phyloP scores from a whole-genome alignment of 2,888 invertebrate genomes.

The Cyclophora albipunctata region DNA sequence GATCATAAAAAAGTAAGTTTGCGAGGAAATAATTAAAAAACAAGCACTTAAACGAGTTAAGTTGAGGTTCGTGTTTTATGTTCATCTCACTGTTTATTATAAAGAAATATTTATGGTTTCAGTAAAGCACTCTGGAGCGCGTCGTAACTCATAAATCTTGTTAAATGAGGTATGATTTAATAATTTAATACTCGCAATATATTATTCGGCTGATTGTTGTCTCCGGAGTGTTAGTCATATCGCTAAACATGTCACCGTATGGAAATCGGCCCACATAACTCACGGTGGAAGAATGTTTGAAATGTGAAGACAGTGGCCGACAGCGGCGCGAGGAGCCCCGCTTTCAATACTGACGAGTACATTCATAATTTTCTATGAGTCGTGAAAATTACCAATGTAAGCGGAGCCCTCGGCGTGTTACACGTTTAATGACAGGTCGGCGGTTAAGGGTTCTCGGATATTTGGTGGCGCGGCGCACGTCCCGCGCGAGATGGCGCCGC shows the following conservation, averaged over 20 bases:
- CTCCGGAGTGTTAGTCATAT: conserved; percentile 20
- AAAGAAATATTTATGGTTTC: conserved; percentile 40
- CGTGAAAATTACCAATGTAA: conserved; percentile 48
- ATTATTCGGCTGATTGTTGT: neutral
- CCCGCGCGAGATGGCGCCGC: conserved; percentile 65
- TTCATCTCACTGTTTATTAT: conserved; percentile 40
- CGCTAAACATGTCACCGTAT: conserved; percentile 26
- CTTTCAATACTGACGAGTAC: conserved; percentile 48
- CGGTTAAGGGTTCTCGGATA: conserved; percentile 36
- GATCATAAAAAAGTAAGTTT: conserved; percentile 4
- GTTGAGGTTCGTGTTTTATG: conserved; percentile 38
- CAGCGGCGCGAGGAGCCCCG: conserved; percentile 36
- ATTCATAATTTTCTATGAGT: conserved; percentile 68
- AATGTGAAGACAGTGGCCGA: conserved; percentile 30
- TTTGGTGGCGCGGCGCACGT: conserved; percentile 58
- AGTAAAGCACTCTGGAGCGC: conserved; percentile 28
- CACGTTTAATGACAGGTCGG: conserved; percentile 17
- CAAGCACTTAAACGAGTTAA: conserved; percentile 30
- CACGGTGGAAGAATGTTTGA: conserved; percentile 38
- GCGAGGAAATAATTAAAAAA: conserved; percentile 7
- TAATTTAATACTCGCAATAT: conserved; percentile 23
- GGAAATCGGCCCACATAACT: conserved; percentile 31
- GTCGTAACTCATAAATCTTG: conserved; percentile 35
- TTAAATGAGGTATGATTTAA: conserved; percentile 27
- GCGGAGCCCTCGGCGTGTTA: conserved; percentile 31